Conservation (phyloP, 2,888 invertebrate genomes). For the Beris chalybata region DNA sequence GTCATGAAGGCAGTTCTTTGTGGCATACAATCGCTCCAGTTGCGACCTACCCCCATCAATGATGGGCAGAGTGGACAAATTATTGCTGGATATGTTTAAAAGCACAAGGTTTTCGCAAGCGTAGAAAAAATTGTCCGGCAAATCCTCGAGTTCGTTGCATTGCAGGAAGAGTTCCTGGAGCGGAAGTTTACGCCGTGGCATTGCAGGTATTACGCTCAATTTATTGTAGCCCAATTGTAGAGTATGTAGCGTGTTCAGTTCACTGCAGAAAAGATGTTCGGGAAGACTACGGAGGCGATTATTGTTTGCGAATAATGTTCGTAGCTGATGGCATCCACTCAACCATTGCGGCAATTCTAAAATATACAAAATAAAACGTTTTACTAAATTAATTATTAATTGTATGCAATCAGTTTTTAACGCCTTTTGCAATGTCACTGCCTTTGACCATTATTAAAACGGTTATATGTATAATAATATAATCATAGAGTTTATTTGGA, state of each 20-base stretch:
- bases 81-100: conserved; percentile 79
- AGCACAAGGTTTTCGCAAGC: conserved; percentile 66
- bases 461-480: too few relatives aligned
- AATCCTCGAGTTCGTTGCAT: conserved; percentile 72
- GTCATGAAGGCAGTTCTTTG: conserved; percentile 77
- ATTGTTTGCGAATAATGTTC: conserved; percentile 74
- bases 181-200: conserved; percentile 66
- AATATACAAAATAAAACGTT: too few relatives aligned
- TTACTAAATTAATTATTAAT: too few relatives aligned
- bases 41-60: conserved; percentile 63
- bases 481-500: too few relatives aligned
- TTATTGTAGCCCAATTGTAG: conserved; percentile 78
- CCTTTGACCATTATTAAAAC: too few relatives aligned
- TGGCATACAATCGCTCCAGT: conserved; percentile 71
- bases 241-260: conserved; percentile 71
- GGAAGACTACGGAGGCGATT: conserved; percentile 71
- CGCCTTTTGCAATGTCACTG: too few relatives aligned
- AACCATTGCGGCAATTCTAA: conserved; percentile 76
- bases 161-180: conserved; percentile 74
- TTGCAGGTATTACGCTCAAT: conserved; percentile 71
- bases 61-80: conserved; percentile 69
- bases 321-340: conserved; percentile 70
- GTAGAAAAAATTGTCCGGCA: conserved; percentile 77
- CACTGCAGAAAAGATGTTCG: conserved; percentile 73
- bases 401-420: too few relatives aligned